These are phyloP conservation scores for Saxicola maurus DNA, from an alignment of 2,797 vertebrate species.

Conservation along the genomic window DNA sequence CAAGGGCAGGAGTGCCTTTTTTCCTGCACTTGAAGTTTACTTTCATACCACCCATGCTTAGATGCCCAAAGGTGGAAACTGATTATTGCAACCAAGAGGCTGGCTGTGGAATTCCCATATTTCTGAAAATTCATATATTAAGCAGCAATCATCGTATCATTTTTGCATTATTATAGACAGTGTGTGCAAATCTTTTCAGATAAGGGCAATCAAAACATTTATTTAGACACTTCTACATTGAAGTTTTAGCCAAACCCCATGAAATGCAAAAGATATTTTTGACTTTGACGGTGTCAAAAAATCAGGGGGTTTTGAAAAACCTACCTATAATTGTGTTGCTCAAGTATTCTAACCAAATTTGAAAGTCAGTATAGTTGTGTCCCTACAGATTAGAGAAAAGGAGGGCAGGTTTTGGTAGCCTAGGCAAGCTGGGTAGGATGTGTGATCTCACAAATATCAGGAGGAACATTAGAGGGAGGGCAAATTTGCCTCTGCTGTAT, in stretches of 20 bases:
- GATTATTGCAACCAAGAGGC: not conserved
- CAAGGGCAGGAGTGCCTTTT: not conserved
- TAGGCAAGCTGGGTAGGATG: not conserved
- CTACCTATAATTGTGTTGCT: accelerated
- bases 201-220: not conserved
- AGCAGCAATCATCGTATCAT: not conserved
- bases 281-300: not conserved
- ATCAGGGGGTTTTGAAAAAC: not conserved
- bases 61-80: not conserved
- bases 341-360: not conserved
- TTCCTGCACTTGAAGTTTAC: not conserved
- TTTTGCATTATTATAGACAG: not conserved
- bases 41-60: not conserved
- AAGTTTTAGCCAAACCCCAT: not conserved
- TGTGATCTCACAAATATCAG: not conserved
- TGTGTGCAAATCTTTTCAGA: not conserved
- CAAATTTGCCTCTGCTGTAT: not conserved
- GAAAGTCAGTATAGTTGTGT: not conserved
- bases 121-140: not conserved
- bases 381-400: not conserved
- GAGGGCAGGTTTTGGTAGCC: not conserved
- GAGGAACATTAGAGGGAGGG: not conserved
- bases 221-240: not conserved
- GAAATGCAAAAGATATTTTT: not conserved
- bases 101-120: not conserved